Evolutionary conservation across 2,888 invertebrate species (phyloP).

Genomic region (Leptopilina myrica): DNA sequence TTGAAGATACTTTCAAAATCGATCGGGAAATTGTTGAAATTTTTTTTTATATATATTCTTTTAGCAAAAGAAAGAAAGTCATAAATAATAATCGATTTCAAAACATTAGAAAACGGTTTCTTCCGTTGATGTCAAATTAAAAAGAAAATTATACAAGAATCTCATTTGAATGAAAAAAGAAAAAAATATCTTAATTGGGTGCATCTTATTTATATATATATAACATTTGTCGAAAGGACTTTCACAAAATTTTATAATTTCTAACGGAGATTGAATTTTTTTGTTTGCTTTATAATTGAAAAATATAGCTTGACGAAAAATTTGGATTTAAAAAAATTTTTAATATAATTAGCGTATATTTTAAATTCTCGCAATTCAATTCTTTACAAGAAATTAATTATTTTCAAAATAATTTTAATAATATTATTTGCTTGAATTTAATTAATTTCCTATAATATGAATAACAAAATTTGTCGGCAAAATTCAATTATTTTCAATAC

Average conservation of each 20-base stretch:
- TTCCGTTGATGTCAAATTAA: background rate
- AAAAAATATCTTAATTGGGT: background rate
- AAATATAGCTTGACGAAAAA: too few species aligned
- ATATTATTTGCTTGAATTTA: too few species aligned
- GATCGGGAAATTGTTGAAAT: background rate
- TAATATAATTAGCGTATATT: too few species aligned
- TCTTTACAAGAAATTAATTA: too few species aligned
- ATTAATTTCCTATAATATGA: too few species aligned
- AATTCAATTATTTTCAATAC: too few species aligned
- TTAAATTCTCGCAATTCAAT: too few species aligned
- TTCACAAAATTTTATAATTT: background rate
- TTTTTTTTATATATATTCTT: background rate
- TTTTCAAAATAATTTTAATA: too few species aligned
- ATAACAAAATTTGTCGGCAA: too few species aligned
- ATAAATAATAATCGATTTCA: slow-evolving; percentile 7
- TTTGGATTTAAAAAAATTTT: too few species aligned
- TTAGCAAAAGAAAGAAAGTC: background rate
- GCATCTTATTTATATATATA: background rate
- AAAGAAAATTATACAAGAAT: background rate
- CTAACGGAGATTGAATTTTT: background rate
- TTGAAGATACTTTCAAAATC: background rate
- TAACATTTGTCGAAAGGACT: background rate
- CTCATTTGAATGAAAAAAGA: background rate
- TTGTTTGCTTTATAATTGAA: background rate
- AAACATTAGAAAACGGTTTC: slow-evolving; percentile 8